These are phyloP conservation scores for Macrotus californicus DNA, from an alignment of 2,113 vertebrate species.

Conservation along the genomic window DNA sequence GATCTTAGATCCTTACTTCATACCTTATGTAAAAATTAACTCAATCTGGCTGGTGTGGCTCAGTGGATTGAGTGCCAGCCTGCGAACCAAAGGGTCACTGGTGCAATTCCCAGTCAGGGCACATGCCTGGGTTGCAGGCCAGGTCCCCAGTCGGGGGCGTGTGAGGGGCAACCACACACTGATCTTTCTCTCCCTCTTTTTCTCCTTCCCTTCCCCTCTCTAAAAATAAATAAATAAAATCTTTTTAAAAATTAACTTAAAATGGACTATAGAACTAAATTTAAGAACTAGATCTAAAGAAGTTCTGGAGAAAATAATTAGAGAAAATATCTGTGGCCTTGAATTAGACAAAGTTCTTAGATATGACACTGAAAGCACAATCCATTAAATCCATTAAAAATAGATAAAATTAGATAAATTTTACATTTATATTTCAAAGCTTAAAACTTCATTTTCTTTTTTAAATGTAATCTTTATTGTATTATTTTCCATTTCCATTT, in stretches of 20 bases:
- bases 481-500: too few species aligned
- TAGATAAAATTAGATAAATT: neutral
- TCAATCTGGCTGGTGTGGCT: neutral
- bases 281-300: conserved; percentile 6
- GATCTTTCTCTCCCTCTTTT: too few species aligned
- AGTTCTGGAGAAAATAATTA: neutral
- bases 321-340: neutral
- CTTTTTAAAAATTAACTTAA: neutral
- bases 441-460: neutral
- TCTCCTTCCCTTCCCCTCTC: too few species aligned
- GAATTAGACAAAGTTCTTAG: neutral
- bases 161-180: too few species aligned
- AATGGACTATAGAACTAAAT: neutral
- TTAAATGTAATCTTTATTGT: too few species aligned
- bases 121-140: too few species aligned
- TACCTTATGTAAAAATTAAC: neutral
- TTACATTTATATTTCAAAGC: neutral
- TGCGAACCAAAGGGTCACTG: too few species aligned
- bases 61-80: too few species aligned
- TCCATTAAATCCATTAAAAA: neutral
- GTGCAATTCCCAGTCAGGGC: too few species aligned
- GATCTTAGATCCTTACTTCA: neutral
- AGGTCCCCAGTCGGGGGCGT: too few species aligned
- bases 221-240: too few species aligned
- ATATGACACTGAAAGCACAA: neutral